Evolutionary conservation across 2,113 vertebrate genomes (phyloP), one percentile per base, ranked within the genome.

Genomic region (Urocynchramus pylzowi): DNA sequence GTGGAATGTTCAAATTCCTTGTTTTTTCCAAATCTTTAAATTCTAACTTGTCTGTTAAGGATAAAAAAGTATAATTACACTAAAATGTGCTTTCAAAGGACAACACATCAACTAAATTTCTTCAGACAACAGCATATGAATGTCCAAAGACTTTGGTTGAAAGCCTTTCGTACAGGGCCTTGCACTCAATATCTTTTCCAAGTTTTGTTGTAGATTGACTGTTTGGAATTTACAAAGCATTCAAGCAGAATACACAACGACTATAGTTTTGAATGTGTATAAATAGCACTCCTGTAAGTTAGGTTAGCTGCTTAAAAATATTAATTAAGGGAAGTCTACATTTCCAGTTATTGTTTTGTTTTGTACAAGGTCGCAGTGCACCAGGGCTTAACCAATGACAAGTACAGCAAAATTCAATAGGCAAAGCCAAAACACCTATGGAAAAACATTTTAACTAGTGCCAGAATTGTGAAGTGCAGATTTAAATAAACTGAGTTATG

Each of bases 401-500:
- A 22, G 18, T 85, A 35, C 18, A 57, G 12, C 6, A 8, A 7
- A 87, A 71, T 27, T 42, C 39, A 68, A 50, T 84, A 71, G 57
- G 37, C 74, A 90, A 87, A 67, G 44, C 77, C 78, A 64, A 91
- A 96, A 75, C 63, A 53, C 78, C 52, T 12, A 24, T 47, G 78
- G 75, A 84, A 95, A 89, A 97, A 69, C 26, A 23, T 71, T 90
- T 76, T 92, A 93, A 90, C 91, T 83, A 95, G 68, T 93, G 93
- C 82, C 61, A 91, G 91, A 75, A 87, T 14, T 93, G 82, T 96
- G 94, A 97, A 94, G 50, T 63, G 81, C 89, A 97, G 69, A 93
- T 93, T 96, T 90, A 97, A 92, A 93, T 96, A 96, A 98, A 96
- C 19, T 70, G 87, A 95, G 63, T 97, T 96, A 90, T 93, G 59